Evolutionary conservation across 1,140 invertebrate species (phyloP).

Genomic region (Drosophila grimshawi): DNA sequence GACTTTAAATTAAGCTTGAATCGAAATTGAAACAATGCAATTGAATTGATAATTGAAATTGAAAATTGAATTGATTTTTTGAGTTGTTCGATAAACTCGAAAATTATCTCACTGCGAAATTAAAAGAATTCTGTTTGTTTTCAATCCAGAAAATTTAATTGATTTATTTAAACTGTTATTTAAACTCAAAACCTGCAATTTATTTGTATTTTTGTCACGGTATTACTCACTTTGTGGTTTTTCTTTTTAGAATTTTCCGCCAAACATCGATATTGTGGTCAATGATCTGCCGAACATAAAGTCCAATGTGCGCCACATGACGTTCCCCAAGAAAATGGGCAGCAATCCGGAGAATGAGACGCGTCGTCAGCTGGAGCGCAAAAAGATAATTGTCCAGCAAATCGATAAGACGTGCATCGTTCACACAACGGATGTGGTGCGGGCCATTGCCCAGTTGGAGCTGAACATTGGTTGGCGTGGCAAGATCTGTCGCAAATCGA

Average conservation of each 20-base stretch:
- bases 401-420: constrained; percentile 62
- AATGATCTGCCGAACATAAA: constrained; percentile 58
- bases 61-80: too few relatives aligned
- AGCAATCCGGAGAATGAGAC: constrained; percentile 35
- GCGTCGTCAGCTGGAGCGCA: constrained; percentile 45
- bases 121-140: too few relatives aligned
- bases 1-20: too few relatives aligned
- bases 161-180: too few relatives aligned
- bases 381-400: constrained; percentile 49
- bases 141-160: too few relatives aligned
- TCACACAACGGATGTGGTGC: constrained; percentile 26
- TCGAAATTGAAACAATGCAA: neutral
- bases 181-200: too few relatives aligned
- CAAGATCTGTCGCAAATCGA: constrained; percentile 64
- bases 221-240: neutral
- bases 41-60: too few relatives aligned
- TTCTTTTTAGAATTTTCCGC: constrained; percentile 38
- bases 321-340: constrained; percentile 25
- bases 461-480: constrained; percentile 43
- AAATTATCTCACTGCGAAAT: too few relatives aligned
- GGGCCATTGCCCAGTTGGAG: constrained; percentile 45
- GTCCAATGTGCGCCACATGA: constrained; percentile 29
- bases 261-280: constrained; percentile 30
- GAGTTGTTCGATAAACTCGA: too few relatives aligned
- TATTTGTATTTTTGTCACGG: too few relatives aligned